Evolutionary conservation across 2,888 invertebrate species (phyloP).

Genomic region (Caenorhabditis zanzibari): DNA sequence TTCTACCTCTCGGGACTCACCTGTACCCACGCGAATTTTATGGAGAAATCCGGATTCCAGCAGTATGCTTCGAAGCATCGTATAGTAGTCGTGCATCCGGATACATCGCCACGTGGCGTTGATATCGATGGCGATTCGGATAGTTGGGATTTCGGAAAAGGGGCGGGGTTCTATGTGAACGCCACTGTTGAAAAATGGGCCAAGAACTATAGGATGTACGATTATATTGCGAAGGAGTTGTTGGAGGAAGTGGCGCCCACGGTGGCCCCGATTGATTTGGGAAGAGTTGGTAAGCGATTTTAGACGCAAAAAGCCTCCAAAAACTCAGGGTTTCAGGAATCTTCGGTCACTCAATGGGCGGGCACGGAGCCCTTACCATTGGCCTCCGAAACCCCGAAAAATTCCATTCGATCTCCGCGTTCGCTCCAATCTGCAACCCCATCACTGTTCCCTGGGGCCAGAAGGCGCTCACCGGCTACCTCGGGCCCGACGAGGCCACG

Average conservation of each 20-base stretch:
- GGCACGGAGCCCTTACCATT: slow-evolving; percentile 91
- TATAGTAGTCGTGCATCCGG: slow-evolving; percentile 94
- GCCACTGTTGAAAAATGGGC: slow-evolving; percentile 94
- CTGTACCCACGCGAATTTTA: slow-evolving; percentile 96
- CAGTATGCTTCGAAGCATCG: slow-evolving; percentile 87
- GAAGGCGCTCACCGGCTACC: slow-evolving; percentile 84
- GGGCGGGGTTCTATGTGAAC: slow-evolving; percentile 95
- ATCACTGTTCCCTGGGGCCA: slow-evolving; percentile 91
- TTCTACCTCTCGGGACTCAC: slow-evolving; percentile 86
- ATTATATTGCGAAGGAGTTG: slow-evolving; percentile 88
- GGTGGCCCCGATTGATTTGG: slow-evolving; percentile 59
- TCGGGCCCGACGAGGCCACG: slow-evolving; percentile 85
- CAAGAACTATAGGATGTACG: slow-evolving; percentile 94
- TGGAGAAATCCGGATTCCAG: slow-evolving; percentile 96
- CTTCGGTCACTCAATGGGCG: slow-evolving; percentile 90
- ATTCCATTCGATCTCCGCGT: slow-evolving; percentile 91
- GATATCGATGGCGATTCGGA: slow-evolving; percentile 94
- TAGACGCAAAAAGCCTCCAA: not conserved
- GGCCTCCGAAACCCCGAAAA: slow-evolving; percentile 87
- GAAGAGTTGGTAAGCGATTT: slow-evolving; percentile 55
- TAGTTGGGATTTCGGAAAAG: slow-evolving; percentile 94
- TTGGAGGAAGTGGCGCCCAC: slow-evolving; percentile 59
- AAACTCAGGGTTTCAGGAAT: slow-evolving; percentile 78
- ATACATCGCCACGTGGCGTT: slow-evolving; percentile 90
- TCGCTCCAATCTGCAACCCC: slow-evolving; percentile 96